A percentile compares a stretch with the other conserved stretches of the same genome.
These are phyloP conservation scores for Ganaspis brasiliensis DNA, from an alignment of 2,888 invertebrate genomes.

Conservation along the genomic window DNA sequence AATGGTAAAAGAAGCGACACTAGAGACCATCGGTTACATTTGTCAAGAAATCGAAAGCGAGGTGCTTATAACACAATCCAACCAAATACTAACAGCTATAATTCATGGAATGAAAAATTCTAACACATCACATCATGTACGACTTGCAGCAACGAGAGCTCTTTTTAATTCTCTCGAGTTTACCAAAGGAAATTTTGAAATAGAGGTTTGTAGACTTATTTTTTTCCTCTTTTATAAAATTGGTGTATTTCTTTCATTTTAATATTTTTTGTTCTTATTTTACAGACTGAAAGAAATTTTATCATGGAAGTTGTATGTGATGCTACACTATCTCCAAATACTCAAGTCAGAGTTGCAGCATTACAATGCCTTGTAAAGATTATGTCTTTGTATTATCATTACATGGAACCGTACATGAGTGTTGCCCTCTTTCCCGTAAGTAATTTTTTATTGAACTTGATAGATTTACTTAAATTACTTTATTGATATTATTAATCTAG, in stretches of 20 bases:
- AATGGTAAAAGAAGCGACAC: constrained; percentile 96
- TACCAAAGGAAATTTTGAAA: constrained; percentile 98
- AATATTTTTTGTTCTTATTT: constrained; percentile 41
- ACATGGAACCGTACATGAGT: constrained; percentile 99
- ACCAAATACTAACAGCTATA: constrained; percentile 98
- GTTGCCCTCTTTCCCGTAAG: constrained; percentile 95
- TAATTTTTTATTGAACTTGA: constrained; percentile 59
- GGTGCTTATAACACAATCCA: constrained; percentile 94
- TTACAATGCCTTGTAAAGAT: constrained; percentile 99
- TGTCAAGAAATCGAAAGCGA: constrained; percentile 99
- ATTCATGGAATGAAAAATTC: constrained; percentile 98
- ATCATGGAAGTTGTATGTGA: constrained; percentile 99
- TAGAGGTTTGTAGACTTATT: constrained; percentile 85
- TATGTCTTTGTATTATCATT: constrained; percentile 98
- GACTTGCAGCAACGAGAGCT: constrained; percentile 97
- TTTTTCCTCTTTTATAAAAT: not conserved
- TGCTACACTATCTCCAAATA: constrained; percentile 96
- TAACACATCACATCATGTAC: constrained; percentile 96
- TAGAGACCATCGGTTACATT: constrained; percentile 99
- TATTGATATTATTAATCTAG: too few species aligned
- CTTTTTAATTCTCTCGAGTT: constrained; percentile 98
- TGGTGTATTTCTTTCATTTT: not conserved
- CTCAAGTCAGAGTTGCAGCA: constrained; percentile 97
- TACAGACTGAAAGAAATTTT: constrained; percentile 94
- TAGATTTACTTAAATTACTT: too few species aligned